Base-by-base conservation (phyloP, 2,113 vertebrate species). In the Nesogale talazaci region DNA sequence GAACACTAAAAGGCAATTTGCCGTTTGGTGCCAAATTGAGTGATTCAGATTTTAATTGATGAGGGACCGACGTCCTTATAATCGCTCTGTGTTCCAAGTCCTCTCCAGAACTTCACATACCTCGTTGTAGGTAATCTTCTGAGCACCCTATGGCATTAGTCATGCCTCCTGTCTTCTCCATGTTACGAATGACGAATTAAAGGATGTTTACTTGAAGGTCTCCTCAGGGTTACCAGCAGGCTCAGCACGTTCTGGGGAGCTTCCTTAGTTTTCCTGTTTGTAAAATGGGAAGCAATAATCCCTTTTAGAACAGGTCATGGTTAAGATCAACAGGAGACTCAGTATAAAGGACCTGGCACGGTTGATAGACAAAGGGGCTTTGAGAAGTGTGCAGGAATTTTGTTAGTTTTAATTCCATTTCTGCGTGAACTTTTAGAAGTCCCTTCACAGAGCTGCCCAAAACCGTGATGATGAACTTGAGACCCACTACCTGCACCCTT, bases 191-290 rank as follows among this genome's bases (percentile, higher is more conserved):
- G 67, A 61, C 17, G 57, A 83, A 29, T 38, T 34, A 36, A 67
- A 75, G 52, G 31, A 76, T 31, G 14, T 12, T 29, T 69, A 8
- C 16, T n/a, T 34, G n/a, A 27, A 10, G 76, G 27, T 91, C 56
- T 61, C 38, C 8, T 0, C 31, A 15, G 31, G 29, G 9, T 38
- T 52, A 11, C 0, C 0, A 61, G 23, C 52, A 89, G 76, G 34
- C 15, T 27, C 7, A 7, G 15, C 42, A 2, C 0, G 0, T 36
- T 63, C 25, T 20, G 10, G 72, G 22, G 23, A 77, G 31, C 17
- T 31, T 15, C 46, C n/a, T 96, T 9, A 8, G 15, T 88, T 90
- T 92, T n/a, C 15, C 40, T 40, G n/a, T 79, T 76, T 92, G 31
- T 76, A 57, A 34, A 83, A 82, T 65, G 57, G 76, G 14, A 92